A percentile compares a stretch with the other conserved stretches of the same genome.
Evolutionary conservation across 2,888 invertebrate genomes (phyloP).

Genomic region (Lamproptera curius): DNA sequence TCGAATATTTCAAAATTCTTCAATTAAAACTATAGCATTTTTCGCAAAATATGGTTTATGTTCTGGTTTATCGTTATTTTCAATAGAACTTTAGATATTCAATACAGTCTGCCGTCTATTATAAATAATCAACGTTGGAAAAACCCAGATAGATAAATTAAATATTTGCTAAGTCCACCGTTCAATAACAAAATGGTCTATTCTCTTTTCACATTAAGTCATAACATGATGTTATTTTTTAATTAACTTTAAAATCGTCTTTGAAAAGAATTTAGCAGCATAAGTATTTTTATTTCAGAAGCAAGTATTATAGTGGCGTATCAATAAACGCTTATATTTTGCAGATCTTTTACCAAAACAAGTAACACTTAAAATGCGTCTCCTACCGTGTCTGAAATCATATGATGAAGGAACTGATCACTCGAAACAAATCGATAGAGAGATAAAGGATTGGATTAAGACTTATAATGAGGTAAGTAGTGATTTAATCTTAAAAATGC

Average conservation of each 20-base stretch:
- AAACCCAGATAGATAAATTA: no score
- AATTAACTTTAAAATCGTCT: not conserved
- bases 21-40: no score
- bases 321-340: not conserved
- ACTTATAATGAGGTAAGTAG: constrained; percentile 72
- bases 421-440: constrained; percentile 70
- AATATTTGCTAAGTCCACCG: no score
- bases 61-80: no score
- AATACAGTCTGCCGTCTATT: no score
- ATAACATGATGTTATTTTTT: not conserved
- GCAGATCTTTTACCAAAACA: not conserved
- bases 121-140: no score
- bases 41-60: no score
- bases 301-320: not conserved
- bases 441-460: constrained; percentile 74
- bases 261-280: not conserved
- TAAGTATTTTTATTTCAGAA: not conserved
- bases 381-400: constrained; percentile 50
- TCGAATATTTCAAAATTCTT: no score
- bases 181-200: not conserved
- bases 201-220: not conserved
- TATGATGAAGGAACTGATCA: constrained; percentile 58
- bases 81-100: no score
- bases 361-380: constrained; percentile 36
- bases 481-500: no score